These are phyloP conservation scores for Micronycteris hirsuta DNA, from an alignment of 2,113 vertebrate species.

Conservation along the genomic window DNA sequence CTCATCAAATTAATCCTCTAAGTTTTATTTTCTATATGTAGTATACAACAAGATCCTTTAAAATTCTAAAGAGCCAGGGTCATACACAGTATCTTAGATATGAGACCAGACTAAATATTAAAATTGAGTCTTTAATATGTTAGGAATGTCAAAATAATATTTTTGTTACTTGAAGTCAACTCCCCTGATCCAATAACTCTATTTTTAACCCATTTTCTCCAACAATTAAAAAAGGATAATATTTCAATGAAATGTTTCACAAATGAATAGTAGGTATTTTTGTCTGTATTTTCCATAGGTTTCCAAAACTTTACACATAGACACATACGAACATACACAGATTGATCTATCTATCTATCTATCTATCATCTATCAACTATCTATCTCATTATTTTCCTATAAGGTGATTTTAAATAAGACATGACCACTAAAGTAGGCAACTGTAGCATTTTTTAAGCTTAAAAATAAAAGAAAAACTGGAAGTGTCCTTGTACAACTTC, in stretches of 20 bases:
- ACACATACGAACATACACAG: neutral
- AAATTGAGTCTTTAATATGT: neutral
- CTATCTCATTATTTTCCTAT: neutral
- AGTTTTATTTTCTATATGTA: slow-evolving; percentile 7
- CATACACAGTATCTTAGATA: neutral
- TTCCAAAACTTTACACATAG: neutral
- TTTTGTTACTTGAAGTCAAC: neutral
- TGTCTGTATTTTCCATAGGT: neutral
- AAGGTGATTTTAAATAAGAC: slow-evolving; percentile 3
- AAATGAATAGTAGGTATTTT: neutral
- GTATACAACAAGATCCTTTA: neutral
- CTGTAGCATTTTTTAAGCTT: slow-evolving; percentile 45
- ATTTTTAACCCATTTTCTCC: neutral
- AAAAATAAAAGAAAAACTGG: slow-evolving; percentile 64
- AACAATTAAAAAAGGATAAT: neutral
- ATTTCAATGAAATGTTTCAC: neutral
- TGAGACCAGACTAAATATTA: neutral
- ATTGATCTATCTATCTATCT: no score
- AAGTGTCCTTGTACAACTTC: slow-evolving; percentile 75
- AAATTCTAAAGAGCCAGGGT: neutral
- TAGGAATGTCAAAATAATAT: neutral
- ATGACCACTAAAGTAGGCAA: slow-evolving; percentile 5
- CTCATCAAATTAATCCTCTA: neutral
- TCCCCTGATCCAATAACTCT: neutral
- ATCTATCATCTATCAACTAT: no score